Evolutionary conservation across 2,113 vertebrate species (phyloP), one percentile per base, ranked within the genome.

Genomic region (Rhegmatorhina hoffmannsi): DNA sequence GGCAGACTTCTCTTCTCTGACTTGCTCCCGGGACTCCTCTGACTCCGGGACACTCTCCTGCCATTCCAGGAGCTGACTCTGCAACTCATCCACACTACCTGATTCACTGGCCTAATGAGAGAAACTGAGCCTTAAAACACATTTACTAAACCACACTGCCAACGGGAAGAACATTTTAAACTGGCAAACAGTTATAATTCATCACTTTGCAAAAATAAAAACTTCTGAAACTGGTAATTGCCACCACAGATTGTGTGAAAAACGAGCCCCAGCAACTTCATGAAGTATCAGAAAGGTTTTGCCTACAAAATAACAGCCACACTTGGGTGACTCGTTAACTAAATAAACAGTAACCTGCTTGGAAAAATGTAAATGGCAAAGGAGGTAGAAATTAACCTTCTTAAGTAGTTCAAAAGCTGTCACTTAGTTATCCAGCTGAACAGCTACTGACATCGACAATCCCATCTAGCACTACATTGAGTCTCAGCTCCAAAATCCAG

Each of bases 31-130:
- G 56, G 96, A 92, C 10, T 97, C 97, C 85, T 98, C 98, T 1
- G 98, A 98, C 93, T 99, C 98, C 1, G 98, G 77, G 4, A 98
- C 97, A 78, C 97, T 98, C 73, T 99, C 99, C 95, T 98, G 98
- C 99, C 99, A 99, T 94, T 99, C 99, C 96, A 99, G 94, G 40
- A 99, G 98, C 69, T 98, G 98, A 92, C 97, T 98, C 96, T 98
- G 98, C 40, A 98, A 64, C 68, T 99, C 99, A 43, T 99, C 99
- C 17, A 97, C 97, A 4, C 98, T 99, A 67, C 98, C 98, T 0
- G 98, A 98, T 96, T 99, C 99, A n/a, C 99, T 99, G 19, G 98
- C 98, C 98, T 99, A 74, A 94, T 11, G 59, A 78, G 23, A 94
- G 34, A 97, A 92, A 85, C 26, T 36, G 17, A 3, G 1, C 20